Conservation (phyloP, 1,140 invertebrate genomes). For the Magallana ariakensis region DNA sequence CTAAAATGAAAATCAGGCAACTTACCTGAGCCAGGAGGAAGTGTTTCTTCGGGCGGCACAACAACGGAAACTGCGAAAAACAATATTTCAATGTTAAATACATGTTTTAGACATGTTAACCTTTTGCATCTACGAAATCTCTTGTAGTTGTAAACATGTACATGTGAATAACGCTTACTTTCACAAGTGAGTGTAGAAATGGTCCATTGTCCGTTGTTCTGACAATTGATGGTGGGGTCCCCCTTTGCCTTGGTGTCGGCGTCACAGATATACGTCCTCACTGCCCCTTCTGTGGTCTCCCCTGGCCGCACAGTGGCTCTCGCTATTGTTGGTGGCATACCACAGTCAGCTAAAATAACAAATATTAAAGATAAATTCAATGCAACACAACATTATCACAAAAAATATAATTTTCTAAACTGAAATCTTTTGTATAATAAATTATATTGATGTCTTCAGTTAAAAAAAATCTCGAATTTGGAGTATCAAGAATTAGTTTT, state of each 20-base stretch:
- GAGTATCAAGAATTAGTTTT: no score
- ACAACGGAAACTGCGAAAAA: conserved; percentile 5
- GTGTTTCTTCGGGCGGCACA: not conserved
- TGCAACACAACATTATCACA: no score
- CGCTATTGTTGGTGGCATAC: not conserved
- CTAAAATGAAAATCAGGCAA: no score
- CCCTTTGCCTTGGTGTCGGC: not conserved
- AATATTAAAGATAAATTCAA: no score
- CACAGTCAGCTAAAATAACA: conserved; percentile 26
- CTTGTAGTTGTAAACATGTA: no score
- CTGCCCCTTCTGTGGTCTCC: conserved; percentile 22
- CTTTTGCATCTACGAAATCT: no score
- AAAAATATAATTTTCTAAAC: no score
- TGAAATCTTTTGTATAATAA: no score
- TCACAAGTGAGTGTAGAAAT: conserved; percentile 4
- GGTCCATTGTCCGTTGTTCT: conserved; percentile 26
- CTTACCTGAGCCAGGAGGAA: not conserved
- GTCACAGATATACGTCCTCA: conserved; percentile 21
- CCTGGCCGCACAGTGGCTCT: conserved; percentile 17
- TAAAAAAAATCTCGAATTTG: no score
- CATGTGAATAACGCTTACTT: not conserved
- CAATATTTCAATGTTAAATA: not conserved
- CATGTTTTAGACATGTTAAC: no score
- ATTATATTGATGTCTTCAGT: no score
- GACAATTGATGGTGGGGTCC: conserved; percentile 17